Evolutionary conservation across 2,888 invertebrate species (phyloP).

Genomic region (Nemurella pictetii): DNA sequence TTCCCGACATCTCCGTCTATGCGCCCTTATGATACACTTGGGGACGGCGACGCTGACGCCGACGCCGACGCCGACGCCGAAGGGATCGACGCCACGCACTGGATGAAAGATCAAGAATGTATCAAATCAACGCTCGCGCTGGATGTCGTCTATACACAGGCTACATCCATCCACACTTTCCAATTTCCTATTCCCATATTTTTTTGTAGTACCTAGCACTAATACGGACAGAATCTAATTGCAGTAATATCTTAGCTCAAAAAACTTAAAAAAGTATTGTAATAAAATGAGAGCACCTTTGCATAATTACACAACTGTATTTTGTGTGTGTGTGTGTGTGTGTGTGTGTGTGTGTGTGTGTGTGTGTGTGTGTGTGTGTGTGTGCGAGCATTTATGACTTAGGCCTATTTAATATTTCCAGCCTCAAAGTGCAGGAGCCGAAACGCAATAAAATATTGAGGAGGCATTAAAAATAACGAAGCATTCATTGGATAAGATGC

Average conservation of each 20-base stretch:
- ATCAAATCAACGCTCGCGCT: background rate
- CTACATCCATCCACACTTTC: background rate
- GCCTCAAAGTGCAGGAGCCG: background rate
- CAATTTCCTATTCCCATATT: background rate
- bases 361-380: no score
- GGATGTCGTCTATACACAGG: background rate
- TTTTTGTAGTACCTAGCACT: background rate
- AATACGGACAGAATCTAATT: background rate
- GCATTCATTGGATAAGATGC: background rate
- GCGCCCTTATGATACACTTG: conserved; percentile 23
- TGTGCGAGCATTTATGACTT: no score
- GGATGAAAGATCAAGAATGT: background rate
- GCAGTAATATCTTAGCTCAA: background rate
- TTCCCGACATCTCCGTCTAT: conserved; percentile 21
- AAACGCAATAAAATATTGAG: background rate
- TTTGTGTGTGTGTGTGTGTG: no score
- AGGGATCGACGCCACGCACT: background rate
- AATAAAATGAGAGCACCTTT: no score
- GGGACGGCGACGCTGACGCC: background rate
- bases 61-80: conserved; percentile 1
- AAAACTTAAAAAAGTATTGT: background rate
- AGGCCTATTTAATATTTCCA: background rate
- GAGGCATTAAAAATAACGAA: conserved; percentile 25
- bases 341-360: no score
- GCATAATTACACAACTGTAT: no score